A percentile compares a stretch with the other conserved stretches of the same genome.
Evolutionary conservation across 1,140 invertebrate species (phyloP).

Genomic region (Homalodisca vitripennis): DNA sequence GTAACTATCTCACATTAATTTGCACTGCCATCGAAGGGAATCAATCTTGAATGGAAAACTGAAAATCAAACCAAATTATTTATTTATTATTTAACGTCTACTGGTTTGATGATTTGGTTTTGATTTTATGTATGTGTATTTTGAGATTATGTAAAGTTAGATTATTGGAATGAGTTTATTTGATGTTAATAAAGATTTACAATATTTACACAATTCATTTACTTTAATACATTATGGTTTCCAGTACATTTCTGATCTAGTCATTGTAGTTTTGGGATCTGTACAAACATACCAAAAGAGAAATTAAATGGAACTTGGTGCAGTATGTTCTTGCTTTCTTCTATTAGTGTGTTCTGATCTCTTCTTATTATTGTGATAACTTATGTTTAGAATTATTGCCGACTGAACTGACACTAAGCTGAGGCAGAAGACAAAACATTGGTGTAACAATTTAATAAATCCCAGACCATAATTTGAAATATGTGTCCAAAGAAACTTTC

Average conservation of each 20-base stretch:
- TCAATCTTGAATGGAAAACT: background rate
- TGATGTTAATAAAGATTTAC: conserved; percentile 27
- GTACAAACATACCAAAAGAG: conserved; percentile 27
- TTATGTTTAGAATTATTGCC: no score
- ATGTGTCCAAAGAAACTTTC: no score
- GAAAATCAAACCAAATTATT: conserved; percentile 20
- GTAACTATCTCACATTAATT: background rate
- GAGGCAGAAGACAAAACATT: no score
- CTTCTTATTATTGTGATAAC: no score
- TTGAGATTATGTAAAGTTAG: conserved; percentile 5
- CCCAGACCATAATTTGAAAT: no score
- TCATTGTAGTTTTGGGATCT: conserved; percentile 34
- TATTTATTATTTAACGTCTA: conserved; percentile 6
- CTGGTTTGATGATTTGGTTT: conserved; percentile 24
- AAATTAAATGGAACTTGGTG: conserved; percentile 35
- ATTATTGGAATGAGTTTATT: conserved; percentile 25
- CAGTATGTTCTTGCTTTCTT: conserved; percentile 28
- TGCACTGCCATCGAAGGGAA: conserved; percentile 17
- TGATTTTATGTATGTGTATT: conserved; percentile 16
- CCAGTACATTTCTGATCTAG: conserved; percentile 29
- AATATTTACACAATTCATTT: conserved; percentile 24
- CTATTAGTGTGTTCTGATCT: background rate
- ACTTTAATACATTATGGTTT: conserved; percentile 15
- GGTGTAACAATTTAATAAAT: no score
- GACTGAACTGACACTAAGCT: no score